Conservation (phyloP, 2,113 vertebrate genomes). For the Amblyopsis rosae region DNA sequence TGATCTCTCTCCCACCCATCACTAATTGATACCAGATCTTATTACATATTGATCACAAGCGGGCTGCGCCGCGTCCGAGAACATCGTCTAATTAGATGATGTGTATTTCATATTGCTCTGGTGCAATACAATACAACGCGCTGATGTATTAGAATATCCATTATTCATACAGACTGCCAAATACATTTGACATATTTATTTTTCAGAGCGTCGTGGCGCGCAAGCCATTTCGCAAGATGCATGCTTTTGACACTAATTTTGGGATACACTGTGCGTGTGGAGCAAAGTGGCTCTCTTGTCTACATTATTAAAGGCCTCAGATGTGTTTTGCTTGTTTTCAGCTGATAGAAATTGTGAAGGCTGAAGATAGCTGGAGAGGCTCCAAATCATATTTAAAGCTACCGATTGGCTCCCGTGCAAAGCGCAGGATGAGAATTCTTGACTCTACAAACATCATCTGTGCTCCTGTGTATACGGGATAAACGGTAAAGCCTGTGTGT, state of each 20-base stretch:
- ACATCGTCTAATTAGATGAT: slow-evolving; percentile 69
- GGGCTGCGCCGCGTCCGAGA: slow-evolving; percentile 58
- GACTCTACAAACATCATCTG: slow-evolving; percentile 68
- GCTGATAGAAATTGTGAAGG: slow-evolving; percentile 59
- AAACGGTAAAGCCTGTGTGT: slow-evolving; percentile 28
- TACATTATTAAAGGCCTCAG: slow-evolving; percentile 76
- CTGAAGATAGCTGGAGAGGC: slow-evolving; percentile 42
- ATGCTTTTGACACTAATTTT: slow-evolving; percentile 63
- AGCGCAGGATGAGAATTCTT: slow-evolving; percentile 65
- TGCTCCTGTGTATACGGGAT: slow-evolving; percentile 50
- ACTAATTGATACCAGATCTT: slow-evolving; percentile 73
- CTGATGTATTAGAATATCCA: slow-evolving; percentile 64
- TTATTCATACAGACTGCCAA: slow-evolving; percentile 63
- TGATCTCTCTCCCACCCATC: slow-evolving; percentile 32
- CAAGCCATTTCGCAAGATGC: slow-evolving; percentile 53
- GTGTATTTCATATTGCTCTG: slow-evolving; percentile 64
- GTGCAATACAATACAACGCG: slow-evolving; percentile 67
- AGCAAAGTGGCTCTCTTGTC: slow-evolving; percentile 61
- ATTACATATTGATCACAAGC: slow-evolving; percentile 73
- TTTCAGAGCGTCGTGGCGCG: slow-evolving; percentile 52
- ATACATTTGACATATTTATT: slow-evolving; percentile 69
- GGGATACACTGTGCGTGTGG: slow-evolving; percentile 57
- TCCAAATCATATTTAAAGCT: slow-evolving; percentile 61
- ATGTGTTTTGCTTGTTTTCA: slow-evolving; percentile 77
- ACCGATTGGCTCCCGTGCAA: slow-evolving; percentile 50